Percentiles rank a stretch among this genome's conserved stretches.
Evolutionary conservation across 2,113 vertebrate species (phyloP).

Genomic region (Epinephelus fuscoguttatus): DNA sequence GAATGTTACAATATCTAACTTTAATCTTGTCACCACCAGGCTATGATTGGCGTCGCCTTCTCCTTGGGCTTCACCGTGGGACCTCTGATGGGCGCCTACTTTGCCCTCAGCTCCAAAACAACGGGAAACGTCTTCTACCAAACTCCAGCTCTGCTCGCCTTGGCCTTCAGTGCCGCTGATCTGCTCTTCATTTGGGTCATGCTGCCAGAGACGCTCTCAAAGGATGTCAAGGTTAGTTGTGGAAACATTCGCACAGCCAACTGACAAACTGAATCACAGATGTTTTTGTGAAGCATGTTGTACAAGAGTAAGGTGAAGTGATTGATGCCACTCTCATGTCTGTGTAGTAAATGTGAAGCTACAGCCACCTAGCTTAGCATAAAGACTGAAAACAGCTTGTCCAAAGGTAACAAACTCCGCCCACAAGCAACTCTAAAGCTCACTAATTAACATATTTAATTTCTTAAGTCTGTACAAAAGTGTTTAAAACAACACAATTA

Average conservation of each 20-base stretch:
- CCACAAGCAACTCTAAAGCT: not conserved
- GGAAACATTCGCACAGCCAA: not conserved
- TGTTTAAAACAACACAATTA: not conserved
- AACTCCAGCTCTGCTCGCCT: conserved; percentile 87
- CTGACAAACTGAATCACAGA: not conserved
- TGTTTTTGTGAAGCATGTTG: not conserved
- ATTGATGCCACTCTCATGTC: too few species aligned
- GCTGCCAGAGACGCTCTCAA: conserved; percentile 92
- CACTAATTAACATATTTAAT: too few species aligned
- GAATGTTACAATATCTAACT: not conserved
- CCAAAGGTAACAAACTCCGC: not conserved
- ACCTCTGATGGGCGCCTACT: conserved; percentile 93
- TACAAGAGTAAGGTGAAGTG: not conserved
- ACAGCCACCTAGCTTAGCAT: not conserved
- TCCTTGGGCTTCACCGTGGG: conserved; percentile 96
- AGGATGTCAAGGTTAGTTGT: conserved; percentile 86
- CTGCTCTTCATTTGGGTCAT: conserved; percentile 90
- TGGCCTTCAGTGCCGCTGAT: conserved; percentile 87
- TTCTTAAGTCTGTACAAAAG: not conserved
- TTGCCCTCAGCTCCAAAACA: conserved; percentile 80
- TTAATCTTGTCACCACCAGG: conserved; percentile 80
- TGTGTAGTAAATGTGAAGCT: not conserved
- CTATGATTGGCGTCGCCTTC: conserved; percentile 95
- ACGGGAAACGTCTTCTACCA: conserved; percentile 86
- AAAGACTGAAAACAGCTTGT: too few species aligned